phyloP scores from a whole-genome alignment of 2,797 vertebrate genomes.

The Remorina albescens region DNA sequence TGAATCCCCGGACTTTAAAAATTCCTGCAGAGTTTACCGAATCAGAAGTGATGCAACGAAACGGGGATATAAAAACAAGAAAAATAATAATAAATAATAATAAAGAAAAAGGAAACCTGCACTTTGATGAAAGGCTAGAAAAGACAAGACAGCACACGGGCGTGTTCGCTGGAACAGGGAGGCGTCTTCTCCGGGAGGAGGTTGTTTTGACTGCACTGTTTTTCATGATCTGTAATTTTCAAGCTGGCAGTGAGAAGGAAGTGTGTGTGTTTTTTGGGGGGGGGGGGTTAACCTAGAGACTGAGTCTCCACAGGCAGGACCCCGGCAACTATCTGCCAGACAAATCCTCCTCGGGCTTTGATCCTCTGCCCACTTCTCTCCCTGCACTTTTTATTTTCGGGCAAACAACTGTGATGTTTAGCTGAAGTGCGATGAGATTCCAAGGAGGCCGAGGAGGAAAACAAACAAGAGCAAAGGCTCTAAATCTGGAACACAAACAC shows the following conservation, averaged over 20 bases:
- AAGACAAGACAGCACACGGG: constrained; percentile 7
- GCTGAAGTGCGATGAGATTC: constrained; percentile 62
- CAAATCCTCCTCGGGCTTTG: constrained; percentile 81
- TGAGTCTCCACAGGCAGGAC: constrained; percentile 57
- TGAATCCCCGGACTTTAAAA: constrained; percentile 22
- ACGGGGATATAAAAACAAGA: constrained; percentile 60
- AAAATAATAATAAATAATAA: no score
- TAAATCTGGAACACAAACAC: constrained; percentile 21
- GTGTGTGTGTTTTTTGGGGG: no score
- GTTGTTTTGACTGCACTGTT: constrained; percentile 83
- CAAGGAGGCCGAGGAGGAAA: constrained; percentile 26
- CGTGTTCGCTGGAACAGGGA: constrained; percentile 65
- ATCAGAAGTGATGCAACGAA: constrained; percentile 58
- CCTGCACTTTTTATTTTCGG: constrained; percentile 75
- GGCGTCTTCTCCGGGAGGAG: constrained; percentile 74
- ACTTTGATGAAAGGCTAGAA: constrained; percentile 72
- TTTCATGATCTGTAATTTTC: constrained; percentile 87
- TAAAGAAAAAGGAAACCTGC: no score
- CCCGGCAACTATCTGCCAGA: constrained; percentile 80
- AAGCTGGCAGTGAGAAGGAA: constrained; percentile 84
- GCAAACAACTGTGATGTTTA: constrained; percentile 74
- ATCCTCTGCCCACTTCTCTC: constrained; percentile 79
- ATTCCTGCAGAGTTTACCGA: constrained; percentile 29
- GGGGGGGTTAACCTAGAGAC: constrained; percentile 62
- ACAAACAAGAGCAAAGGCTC: background rate